Evolutionary conservation across 2,797 vertebrate species (phyloP), one percentile per base, ranked within the genome.

Genomic region (Manis javanica): DNA sequence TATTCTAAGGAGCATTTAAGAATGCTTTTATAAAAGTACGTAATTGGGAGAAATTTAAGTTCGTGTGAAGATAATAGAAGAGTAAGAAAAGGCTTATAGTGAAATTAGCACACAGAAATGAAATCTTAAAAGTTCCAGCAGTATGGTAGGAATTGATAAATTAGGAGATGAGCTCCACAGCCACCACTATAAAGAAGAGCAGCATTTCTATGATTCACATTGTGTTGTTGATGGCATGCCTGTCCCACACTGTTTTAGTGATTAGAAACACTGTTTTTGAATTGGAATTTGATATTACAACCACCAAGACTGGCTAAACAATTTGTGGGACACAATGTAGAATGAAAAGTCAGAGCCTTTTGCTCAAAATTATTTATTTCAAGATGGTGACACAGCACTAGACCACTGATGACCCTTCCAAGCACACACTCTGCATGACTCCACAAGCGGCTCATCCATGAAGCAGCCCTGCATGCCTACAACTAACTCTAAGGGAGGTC

Each of bases 291-390:
- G 37, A 71, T 71, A 42, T 84, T 72, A 46, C 19, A 34, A 26
- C n/a, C 55, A 15, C 12, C 10, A 53, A 21, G 37, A 57, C 21
- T 74, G 26, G 46, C 42, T 78, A 34, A 14, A 84, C 31, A 79
- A 53, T 75, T 74, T 81, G 79, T 55, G 23, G 0, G 7, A 15
- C 15, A 88, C 1, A 31, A 75, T 26, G 46, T 2, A 24, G 81
- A 85, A 75, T 53, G 19, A 93, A 87, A 93, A 31, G 11, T 0
- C 31, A 55, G 29, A 13, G 12, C 34, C 7, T 12, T 49, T 16
- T 51, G 7, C 18, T 61, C n/a, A 81, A 77, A 88, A 81, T 83
- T 29, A 91, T 63, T 53, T 69, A 39, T 82, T 74, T 89, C 5
- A 57, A 51, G 21, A n/a, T 16, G 5, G 37, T 29, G 6, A 18